phyloP scores from a whole-genome alignment of 2,797 vertebrate genomes.

The Pseudochaenichthys georgianus region DNA sequence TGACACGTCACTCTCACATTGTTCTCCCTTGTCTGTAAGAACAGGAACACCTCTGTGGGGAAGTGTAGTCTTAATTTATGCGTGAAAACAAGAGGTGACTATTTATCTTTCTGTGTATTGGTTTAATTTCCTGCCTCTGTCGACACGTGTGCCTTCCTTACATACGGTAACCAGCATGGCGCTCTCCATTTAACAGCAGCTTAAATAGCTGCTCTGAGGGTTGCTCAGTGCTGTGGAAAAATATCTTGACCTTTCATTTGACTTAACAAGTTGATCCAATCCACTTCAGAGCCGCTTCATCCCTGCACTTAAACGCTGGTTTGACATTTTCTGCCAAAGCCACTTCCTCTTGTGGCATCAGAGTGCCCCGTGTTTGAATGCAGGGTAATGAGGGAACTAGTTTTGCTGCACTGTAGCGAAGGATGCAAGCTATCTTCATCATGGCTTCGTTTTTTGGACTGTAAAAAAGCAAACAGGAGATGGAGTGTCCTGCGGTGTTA shows the following conservation, averaged over 20 bases:
- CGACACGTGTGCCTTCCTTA: slow-evolving; percentile 21
- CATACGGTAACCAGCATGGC: slow-evolving; percentile 38
- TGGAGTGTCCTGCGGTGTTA: slow-evolving; percentile 48
- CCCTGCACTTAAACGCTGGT: slow-evolving; percentile 73
- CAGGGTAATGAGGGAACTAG: slow-evolving; percentile 75
- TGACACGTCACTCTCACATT: slow-evolving; percentile 6
- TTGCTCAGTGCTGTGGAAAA: slow-evolving; percentile 66
- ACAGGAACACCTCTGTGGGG: slow-evolving; percentile 1
- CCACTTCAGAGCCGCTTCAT: slow-evolving; percentile 74
- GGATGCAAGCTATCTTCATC: slow-evolving; percentile 70
- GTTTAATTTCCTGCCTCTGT: slow-evolving; percentile 22
- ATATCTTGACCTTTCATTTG: slow-evolving; percentile 82
- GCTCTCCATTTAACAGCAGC: slow-evolving; percentile 37
- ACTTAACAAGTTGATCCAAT: slow-evolving; percentile 80
- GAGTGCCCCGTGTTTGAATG: slow-evolving; percentile 65
- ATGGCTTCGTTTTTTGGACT: slow-evolving; percentile 57
- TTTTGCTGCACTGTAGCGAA: slow-evolving; percentile 55
- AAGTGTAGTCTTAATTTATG: slow-evolving; percentile 15
- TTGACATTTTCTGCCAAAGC: slow-evolving; percentile 79
- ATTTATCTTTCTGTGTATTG: slow-evolving; percentile 11
- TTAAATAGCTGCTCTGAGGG: slow-evolving; percentile 59
- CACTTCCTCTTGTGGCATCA: slow-evolving; percentile 79
- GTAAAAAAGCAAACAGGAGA: slow-evolving; percentile 66
- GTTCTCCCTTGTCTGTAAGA: slow-evolving; percentile 10
- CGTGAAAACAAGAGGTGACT: slow-evolving; percentile 37